These are phyloP conservation scores for Siniperca chuatsi DNA, from an alignment of 2,113 vertebrate species.

Conservation along the genomic window DNA sequence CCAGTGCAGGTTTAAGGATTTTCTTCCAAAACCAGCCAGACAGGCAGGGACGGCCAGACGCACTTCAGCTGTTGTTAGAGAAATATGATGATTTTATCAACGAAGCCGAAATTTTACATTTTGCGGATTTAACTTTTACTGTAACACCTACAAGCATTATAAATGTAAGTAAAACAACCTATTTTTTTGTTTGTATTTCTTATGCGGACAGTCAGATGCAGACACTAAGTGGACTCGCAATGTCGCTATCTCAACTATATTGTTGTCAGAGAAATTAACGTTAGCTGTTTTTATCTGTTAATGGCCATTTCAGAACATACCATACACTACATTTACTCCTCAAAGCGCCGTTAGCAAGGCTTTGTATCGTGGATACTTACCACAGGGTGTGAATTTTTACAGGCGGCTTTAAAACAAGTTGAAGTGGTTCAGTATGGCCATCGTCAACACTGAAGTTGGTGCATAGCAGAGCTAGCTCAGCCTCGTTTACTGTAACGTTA, in stretches of 20 bases:
- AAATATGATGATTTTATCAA: constrained; percentile 40
- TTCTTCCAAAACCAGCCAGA: constrained; percentile 28
- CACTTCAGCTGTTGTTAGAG: constrained; percentile 15
- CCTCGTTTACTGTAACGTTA: not conserved
- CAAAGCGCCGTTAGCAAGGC: too few species aligned
- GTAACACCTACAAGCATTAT: not conserved
- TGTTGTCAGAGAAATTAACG: too few species aligned
- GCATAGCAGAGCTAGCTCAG: not conserved
- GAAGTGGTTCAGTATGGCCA: not conserved
- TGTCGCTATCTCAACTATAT: not conserved
- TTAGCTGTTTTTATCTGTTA: not conserved
- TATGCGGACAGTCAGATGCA: not conserved
- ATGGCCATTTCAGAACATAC: too few species aligned
- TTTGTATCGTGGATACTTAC: not conserved
- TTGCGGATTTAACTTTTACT: constrained; percentile 15
- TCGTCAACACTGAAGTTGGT: constrained; percentile 23
- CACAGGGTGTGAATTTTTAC: not conserved
- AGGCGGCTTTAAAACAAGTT: not conserved
- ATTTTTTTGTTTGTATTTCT: not conserved
- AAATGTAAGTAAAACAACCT: constrained; percentile 54
- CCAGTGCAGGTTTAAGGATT: constrained; percentile 13
- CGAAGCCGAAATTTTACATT: not conserved
- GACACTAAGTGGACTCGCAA: not conserved
- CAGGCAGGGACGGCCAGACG: constrained; percentile 4
- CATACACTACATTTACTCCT: too few species aligned